Conservation (phyloP, 2,888 invertebrate species). For the Phorcus lineatus region DNA sequence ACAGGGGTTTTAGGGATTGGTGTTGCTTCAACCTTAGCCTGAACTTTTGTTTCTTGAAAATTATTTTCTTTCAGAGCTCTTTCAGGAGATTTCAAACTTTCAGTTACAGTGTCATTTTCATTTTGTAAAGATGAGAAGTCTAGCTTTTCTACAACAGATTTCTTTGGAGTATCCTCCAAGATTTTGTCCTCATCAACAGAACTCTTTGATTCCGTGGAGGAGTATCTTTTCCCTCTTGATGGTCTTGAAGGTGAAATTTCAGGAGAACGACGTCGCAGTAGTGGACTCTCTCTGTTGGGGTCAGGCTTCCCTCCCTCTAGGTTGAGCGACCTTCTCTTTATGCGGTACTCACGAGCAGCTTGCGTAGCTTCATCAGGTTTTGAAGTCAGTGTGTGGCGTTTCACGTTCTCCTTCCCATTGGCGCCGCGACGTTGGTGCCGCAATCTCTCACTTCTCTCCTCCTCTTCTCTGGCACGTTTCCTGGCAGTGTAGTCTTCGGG, state of each 20-base stretch:
- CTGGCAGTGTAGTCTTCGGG: conserved; percentile 62
- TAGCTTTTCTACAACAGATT: not conserved
- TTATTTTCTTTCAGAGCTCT: conserved; percentile 2
- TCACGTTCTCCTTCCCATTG: conserved; percentile 13
- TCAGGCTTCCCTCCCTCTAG: not conserved
- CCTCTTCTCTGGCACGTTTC: conserved; percentile 57
- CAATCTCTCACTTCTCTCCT: conserved; percentile 52
- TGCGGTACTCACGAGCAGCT: conserved; percentile 56
- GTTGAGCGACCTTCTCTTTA: conserved; percentile 58
- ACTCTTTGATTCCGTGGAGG: not conserved
- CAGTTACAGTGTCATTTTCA: not conserved
- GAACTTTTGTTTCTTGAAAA: not conserved
- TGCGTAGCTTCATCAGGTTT: conserved; percentile 27
- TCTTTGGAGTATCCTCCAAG: not conserved
- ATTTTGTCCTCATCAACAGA: not conserved
- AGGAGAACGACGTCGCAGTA: not conserved
- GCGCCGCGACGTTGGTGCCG: conserved; percentile 47
- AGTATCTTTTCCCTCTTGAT: not conserved
- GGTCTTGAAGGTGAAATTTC: not conserved
- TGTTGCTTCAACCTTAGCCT: not conserved
- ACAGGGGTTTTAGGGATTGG: not conserved
- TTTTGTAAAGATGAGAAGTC: not conserved
- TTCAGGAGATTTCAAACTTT: not conserved
- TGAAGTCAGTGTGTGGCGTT: not conserved
- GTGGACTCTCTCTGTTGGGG: not conserved